phyloP scores from a whole-genome alignment of 2,888 invertebrate genomes.

The Acanthosepion pharaonis region DNA sequence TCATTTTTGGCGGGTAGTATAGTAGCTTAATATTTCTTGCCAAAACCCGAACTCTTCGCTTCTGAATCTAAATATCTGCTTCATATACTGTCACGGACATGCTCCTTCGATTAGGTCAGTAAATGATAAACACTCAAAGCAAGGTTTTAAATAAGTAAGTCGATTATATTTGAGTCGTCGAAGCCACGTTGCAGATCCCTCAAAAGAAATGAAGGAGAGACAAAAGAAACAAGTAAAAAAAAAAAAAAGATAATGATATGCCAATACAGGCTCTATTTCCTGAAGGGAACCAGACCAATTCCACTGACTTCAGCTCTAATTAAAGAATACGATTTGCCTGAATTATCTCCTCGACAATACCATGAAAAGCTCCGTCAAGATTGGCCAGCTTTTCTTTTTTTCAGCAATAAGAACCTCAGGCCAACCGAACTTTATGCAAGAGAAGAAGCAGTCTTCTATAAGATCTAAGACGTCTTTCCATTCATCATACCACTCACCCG shows the following conservation, averaged over 20 bases:
- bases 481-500: neutral
- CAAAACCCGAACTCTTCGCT: neutral
- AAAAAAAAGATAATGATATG: neutral
- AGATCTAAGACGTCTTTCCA: neutral
- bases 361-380: neutral
- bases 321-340: conserved; percentile 8
- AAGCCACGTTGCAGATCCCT: neutral
- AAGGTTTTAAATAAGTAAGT: neutral
- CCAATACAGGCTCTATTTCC: neutral
- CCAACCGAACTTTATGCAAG: neutral
- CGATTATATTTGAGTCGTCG: neutral
- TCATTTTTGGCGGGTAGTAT: too few relatives aligned
- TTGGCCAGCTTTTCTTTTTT: neutral
- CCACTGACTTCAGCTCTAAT: neutral
- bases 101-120: neutral
- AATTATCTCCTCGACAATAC: neutral
- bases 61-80: too few relatives aligned
- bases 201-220: neutral
- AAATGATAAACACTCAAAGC: neutral
- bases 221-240: neutral
- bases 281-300: neutral
- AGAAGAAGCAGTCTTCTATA: neutral
- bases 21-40: neutral
- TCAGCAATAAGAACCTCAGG: neutral
- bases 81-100: neutral